Conservation (phyloP, 2,888 invertebrate genomes). For the Oeneis ivallda region DNA sequence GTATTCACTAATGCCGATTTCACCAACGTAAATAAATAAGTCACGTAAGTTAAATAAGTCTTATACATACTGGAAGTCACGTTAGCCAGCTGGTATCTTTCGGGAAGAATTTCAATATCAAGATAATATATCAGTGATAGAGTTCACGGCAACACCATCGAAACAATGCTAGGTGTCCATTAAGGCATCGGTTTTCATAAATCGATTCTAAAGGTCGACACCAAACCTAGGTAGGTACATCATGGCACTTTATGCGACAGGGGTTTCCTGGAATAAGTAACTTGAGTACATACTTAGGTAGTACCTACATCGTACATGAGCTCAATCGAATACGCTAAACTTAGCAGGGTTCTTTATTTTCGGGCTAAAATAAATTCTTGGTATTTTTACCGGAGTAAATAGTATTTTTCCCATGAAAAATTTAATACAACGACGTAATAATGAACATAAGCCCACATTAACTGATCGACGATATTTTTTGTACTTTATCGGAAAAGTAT, state of each 20-base stretch:
- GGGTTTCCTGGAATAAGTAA: background rate
- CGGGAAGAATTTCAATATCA: background rate
- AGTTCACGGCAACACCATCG: slow-evolving; percentile 11
- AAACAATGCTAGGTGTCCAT: slow-evolving; percentile 34
- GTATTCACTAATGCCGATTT: too few relatives aligned
- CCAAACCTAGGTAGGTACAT: slow-evolving; percentile 14
- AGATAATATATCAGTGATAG: background rate
- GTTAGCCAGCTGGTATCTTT: background rate
- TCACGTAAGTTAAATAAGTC: too few relatives aligned
- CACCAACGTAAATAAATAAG: too few relatives aligned
- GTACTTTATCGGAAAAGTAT: too few relatives aligned
- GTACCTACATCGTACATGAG: background rate
- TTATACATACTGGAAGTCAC: too few relatives aligned
- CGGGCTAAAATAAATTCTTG: too few relatives aligned
- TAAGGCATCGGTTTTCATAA: slow-evolving; percentile 42
- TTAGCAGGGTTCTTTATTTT: too few relatives aligned
- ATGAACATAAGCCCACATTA: too few relatives aligned
- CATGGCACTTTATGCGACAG: slow-evolving; percentile 7
- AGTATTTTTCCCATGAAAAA: too few relatives aligned
- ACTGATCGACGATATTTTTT: too few relatives aligned
- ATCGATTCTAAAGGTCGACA: slow-evolving; percentile 34
- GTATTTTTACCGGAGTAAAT: too few relatives aligned
- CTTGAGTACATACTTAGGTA: background rate
- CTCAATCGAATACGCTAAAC: background rate
- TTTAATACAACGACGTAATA: too few relatives aligned